Base-by-base conservation (phyloP, 2,113 vertebrate species). In the Halichoeres trimaculatus region DNA sequence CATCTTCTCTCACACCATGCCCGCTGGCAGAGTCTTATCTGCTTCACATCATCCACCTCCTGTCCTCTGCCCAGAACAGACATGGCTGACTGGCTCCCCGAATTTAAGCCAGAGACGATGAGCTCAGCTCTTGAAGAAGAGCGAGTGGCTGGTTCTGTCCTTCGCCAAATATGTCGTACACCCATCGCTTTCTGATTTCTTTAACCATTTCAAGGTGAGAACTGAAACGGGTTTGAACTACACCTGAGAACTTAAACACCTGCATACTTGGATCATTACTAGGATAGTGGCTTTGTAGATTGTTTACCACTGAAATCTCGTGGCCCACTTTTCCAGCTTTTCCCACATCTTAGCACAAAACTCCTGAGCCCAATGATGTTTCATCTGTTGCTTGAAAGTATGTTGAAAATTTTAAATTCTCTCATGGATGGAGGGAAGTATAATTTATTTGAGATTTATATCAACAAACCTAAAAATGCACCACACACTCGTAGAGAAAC, bases 51-150 rank as follows among this genome's bases (percentile, higher is more conserved):
- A 87, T 69, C 71, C 70, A 71, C 67, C 84, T 70, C 20, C 36
- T 10, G 23, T 74, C 53, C 38, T 73, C 38, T 70, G 67, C 71
- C 81, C 75, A 76, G 68, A 79, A 74, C 54, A 4, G 58, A 55
- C 54, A 56, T 41, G 63, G 63, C 55, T 71, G 64, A 40, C 50
- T 78, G 62, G 68, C 13, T 73, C 30, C 50, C 57, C 24, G 69
- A 81, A 51, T 43, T 1, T 23, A 41, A 64, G 68, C 75, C 72
- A 74, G 47, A 65, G 59, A 48, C 53, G 23, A 64, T 74, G 56
- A 83, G 61, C 76, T 78, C 66, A 80, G 56, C 47, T 53, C 43
- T 77, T 80, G 79, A 77, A 60, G 75, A 74, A 68, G 75, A 79
- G 78, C 23, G 5, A 64, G 54, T 9, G 76, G 51, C 70, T 68